Percentiles rank a stretch among this genome's conserved stretches.
Evolutionary conservation across 2,888 invertebrate species (phyloP).

Genomic region (Thysanoteuthis rhombus): DNA sequence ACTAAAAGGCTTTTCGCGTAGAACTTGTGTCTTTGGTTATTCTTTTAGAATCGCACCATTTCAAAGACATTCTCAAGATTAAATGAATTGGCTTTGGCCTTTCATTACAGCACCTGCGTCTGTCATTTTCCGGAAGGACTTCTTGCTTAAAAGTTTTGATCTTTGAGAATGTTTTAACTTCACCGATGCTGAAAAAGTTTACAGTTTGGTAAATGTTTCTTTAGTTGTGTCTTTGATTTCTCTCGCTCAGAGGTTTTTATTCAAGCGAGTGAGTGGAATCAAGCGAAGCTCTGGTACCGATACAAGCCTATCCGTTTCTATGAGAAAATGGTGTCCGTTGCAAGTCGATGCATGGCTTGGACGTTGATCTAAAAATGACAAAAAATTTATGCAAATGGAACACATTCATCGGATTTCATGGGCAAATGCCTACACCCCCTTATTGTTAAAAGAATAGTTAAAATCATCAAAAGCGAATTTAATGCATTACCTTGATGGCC

Average conservation of each 20-base stretch:
- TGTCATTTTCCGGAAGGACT: neutral
- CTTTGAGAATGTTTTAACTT: neutral
- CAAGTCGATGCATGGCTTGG: too few species aligned
- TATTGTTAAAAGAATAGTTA: too few species aligned
- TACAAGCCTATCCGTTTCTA: too few species aligned
- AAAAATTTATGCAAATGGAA: too few species aligned
- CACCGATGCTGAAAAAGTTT: neutral
- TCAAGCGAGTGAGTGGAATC: too few species aligned
- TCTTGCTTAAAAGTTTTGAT: neutral
- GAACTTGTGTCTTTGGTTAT: neutral
- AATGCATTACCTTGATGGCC: too few species aligned
- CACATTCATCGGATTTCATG: too few species aligned
- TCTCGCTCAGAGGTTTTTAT: neutral
- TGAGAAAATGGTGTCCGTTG: too few species aligned
- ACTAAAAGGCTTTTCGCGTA: neutral
- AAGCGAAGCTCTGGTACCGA: too few species aligned
- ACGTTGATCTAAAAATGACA: too few species aligned
- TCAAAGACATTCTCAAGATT: neutral
- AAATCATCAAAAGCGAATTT: too few species aligned
- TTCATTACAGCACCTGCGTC: neutral
- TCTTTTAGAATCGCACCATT: neutral
- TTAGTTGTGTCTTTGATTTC: neutral
- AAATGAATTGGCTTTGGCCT: neutral
- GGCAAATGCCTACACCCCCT: too few species aligned
- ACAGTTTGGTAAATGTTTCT: neutral